These are phyloP conservation scores for Drosophila mimetica DNA, from an alignment of 2,888 invertebrate genomes.

Conservation along the genomic window DNA sequence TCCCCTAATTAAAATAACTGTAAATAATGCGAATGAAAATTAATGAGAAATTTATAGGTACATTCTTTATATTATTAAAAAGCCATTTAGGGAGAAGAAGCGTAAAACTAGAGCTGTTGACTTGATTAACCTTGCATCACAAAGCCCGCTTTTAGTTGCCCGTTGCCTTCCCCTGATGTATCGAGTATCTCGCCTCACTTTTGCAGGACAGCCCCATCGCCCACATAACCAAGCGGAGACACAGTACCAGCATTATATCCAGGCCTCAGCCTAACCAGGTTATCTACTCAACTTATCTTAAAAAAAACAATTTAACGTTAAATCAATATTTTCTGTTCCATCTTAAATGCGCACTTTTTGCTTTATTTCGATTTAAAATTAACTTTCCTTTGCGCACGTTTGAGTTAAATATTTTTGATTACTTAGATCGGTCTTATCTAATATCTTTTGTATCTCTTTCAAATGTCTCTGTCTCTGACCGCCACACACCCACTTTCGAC, in stretches of 20 bases:
- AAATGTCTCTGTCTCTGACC: constrained; percentile 28
- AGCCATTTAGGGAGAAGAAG: neutral
- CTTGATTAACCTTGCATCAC: constrained; percentile 20
- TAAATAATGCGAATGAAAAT: too few relatives aligned
- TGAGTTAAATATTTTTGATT: constrained; percentile 14
- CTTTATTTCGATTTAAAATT: constrained; percentile 9
- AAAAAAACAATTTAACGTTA: constrained; percentile 23
- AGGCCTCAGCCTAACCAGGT: constrained; percentile 85
- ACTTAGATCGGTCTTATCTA: constrained; percentile 17
- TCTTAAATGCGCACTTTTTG: constrained; percentile 37
- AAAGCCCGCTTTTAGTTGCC: constrained; percentile 34
- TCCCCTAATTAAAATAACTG: too few relatives aligned
- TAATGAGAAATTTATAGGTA: too few relatives aligned
- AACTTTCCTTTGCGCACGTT: constrained; percentile 24
- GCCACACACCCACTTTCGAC: constrained; percentile 17
- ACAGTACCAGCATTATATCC: constrained; percentile 87
- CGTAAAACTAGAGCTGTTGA: constrained; percentile 1
- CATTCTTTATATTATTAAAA: neutral
- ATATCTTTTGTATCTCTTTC: constrained; percentile 37
- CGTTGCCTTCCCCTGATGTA: constrained; percentile 63
- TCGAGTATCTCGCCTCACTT: constrained; percentile 50
- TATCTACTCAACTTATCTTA: constrained; percentile 67
- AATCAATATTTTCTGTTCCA: constrained; percentile 16
- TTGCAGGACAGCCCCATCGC: constrained; percentile 86
- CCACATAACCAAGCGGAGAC: constrained; percentile 89